A percentile compares a stretch with the other conserved stretches of the same genome.
These are phyloP conservation scores for Agrotis exclamationis DNA, from an alignment of 2,888 invertebrate genomes.

Conservation along the genomic window DNA sequence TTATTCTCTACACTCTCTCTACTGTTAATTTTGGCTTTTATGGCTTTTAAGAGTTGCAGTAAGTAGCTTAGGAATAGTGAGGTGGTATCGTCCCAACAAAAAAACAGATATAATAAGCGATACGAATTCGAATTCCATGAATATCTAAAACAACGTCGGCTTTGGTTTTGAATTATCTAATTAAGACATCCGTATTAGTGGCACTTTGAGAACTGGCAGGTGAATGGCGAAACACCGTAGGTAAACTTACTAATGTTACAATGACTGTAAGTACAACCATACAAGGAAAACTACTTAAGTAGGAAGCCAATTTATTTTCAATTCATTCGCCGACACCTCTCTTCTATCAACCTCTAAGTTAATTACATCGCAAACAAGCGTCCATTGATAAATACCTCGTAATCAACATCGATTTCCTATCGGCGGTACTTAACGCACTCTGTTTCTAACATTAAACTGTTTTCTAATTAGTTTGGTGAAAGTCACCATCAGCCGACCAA, in stretches of 20 bases:
- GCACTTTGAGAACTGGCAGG: not conserved
- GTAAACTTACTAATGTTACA: not conserved
- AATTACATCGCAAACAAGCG: slow-evolving; percentile 28
- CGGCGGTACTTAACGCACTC: slow-evolving; percentile 1
- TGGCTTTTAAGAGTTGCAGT: too few species aligned
- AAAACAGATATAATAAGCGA: too few species aligned
- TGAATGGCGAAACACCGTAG: not conserved
- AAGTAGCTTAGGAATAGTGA: too few species aligned
- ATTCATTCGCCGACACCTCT: slow-evolving; percentile 16
- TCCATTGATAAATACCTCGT: slow-evolving; percentile 15
- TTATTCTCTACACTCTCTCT: too few species aligned
- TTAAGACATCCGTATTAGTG: not conserved
- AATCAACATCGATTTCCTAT: not conserved
- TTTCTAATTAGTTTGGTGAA: slow-evolving; percentile 18
- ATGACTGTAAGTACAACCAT: not conserved
- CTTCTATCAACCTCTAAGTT: slow-evolving; percentile 14
- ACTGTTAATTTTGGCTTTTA: too few species aligned
- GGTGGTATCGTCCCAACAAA: too few species aligned
- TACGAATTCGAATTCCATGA: too few species aligned
- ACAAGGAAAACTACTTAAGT: slow-evolving; percentile 18
- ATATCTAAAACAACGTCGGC: too few species aligned
- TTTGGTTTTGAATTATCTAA: too few species aligned
- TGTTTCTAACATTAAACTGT: not conserved
- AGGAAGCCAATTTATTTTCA: slow-evolving; percentile 19
- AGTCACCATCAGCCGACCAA: slow-evolving; percentile 1